Evolutionary conservation across 2,113 vertebrate genomes (phyloP).

Genomic region (Brachyistius frenatus): DNA sequence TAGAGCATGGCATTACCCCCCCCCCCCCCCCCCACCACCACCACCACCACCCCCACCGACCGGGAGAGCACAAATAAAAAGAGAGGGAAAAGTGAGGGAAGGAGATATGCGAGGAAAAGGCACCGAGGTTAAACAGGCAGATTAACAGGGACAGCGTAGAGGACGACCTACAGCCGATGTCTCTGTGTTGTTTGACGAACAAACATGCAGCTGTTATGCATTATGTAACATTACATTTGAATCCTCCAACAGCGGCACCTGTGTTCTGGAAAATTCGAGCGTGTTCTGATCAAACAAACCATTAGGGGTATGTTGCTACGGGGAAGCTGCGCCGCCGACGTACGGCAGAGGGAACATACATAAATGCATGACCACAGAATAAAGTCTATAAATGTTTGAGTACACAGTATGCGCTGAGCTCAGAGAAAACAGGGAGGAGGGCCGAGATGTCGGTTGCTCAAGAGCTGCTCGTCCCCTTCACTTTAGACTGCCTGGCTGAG

Average conservation of each 20-base stretch:
- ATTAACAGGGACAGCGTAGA: neutral
- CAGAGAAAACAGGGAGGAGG: conserved; percentile 36
- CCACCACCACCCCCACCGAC: neutral
- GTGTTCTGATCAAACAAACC: conserved; percentile 50
- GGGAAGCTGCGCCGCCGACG: conserved; percentile 1
- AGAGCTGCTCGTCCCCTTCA: conserved; percentile 38
- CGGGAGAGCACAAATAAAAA: conserved; percentile 11
- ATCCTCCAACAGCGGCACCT: conserved; percentile 47
- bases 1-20: conserved; percentile 65
- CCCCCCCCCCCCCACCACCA: neutral
- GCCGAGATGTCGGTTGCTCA: conserved; percentile 26
- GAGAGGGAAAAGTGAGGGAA: conserved; percentile 23
- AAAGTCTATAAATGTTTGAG: conserved; percentile 76
- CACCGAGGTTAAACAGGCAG: conserved; percentile 26
- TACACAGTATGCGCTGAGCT: conserved; percentile 39
- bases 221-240: conserved; percentile 35
- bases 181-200: conserved; percentile 27
- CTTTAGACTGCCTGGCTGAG: conserved; percentile 33
- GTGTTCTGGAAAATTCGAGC: conserved; percentile 47
- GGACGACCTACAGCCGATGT: neutral
- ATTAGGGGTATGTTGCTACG: conserved; percentile 19
- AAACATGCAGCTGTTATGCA: conserved; percentile 29
- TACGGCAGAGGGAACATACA: conserved; percentile 51
- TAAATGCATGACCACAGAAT: conserved; percentile 71
- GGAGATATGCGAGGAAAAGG: conserved; percentile 16